phyloP scores from a whole-genome alignment of 2,797 vertebrate species.

The Lutjanus campechanus region DNA sequence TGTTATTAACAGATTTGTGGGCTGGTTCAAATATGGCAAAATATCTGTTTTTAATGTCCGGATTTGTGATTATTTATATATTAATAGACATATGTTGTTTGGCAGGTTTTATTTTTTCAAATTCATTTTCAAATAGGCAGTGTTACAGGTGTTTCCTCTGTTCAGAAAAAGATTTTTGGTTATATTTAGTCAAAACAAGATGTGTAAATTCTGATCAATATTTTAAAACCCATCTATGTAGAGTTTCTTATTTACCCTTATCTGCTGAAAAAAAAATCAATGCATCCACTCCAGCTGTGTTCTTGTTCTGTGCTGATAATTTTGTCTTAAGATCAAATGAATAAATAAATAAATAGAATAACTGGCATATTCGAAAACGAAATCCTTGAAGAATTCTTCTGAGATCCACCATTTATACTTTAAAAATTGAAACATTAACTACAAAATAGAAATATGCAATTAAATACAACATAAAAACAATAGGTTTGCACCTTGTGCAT shows the following conservation, averaged over 20 bases:
- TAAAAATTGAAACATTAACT: not conserved
- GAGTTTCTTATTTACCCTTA: not conserved
- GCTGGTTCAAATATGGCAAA: conserved; percentile 5
- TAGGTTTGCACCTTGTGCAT: not conserved
- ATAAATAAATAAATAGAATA: not conserved
- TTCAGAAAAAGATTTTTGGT: not conserved
- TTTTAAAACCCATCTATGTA: not conserved
- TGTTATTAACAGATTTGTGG: conserved; percentile 11
- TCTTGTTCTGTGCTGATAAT: not conserved
- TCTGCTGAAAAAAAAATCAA: not conserved
- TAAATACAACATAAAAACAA: not conserved
- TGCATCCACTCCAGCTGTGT: not conserved
- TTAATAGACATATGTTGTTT: not conserved
- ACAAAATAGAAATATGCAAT: not conserved
- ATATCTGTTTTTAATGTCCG: not conserved
- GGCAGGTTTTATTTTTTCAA: not conserved
- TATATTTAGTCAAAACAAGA: not conserved
- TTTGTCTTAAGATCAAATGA: not conserved
- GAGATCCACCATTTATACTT: not conserved
- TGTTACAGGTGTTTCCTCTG: not conserved
- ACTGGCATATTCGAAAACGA: not conserved
- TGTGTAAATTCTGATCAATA: not conserved
- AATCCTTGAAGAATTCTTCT: not conserved
- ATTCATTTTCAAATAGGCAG: not conserved
- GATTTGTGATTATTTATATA: not conserved